Evolutionary conservation across 2,888 invertebrate species (phyloP), one percentile per base, ranked within the genome.

Genomic region (Mesopsocus fuscifrons): DNA sequence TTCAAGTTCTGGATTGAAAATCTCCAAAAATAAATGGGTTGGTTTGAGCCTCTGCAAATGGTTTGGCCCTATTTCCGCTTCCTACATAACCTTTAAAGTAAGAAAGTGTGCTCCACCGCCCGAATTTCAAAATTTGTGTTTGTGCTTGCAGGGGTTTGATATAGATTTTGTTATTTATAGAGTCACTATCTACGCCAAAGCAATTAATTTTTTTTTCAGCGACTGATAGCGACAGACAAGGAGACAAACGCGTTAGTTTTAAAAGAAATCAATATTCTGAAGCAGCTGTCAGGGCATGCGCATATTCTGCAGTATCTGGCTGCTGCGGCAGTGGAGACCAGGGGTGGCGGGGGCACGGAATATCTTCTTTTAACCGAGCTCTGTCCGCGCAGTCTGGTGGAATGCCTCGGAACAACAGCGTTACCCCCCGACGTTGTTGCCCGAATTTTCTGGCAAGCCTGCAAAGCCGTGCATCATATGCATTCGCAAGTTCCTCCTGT

Each of bases 281-380:
- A 89, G 65, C 83, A 80, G 57, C 64, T 97, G 43, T 79, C 87
- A 15, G 91, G 91, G 6, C 92, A 97, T 62, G 77, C 83, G 26
- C 83, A 94, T 60, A 77, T 97, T 51, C 84, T 95, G 49, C 77
- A 84, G 59, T 94, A 85, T 62, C 71, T 89, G 54, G 78, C 87
- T 41, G 88, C 88, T 41, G 68, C 73, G 21, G 77, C 77, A 60
- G 77, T 81, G 57, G 81, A 83, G 57, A 82, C 81, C 61, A 66
- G 75, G 34, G 75, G 78, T 55, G 81, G 82, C 20, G 70, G 69
- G 41, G 79, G 82, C 64, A 74, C 78, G 34, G 95, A 95, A 62
- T 97, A 85, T 65, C 68, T 94, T 52, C 64, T 97, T 48, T 70
- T 97, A 38, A 92, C 91, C 8, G 95, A 97, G 63, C 66, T 94